Evolutionary conservation across 2,888 invertebrate species (phyloP).

Genomic region (Eilema depressum): DNA sequence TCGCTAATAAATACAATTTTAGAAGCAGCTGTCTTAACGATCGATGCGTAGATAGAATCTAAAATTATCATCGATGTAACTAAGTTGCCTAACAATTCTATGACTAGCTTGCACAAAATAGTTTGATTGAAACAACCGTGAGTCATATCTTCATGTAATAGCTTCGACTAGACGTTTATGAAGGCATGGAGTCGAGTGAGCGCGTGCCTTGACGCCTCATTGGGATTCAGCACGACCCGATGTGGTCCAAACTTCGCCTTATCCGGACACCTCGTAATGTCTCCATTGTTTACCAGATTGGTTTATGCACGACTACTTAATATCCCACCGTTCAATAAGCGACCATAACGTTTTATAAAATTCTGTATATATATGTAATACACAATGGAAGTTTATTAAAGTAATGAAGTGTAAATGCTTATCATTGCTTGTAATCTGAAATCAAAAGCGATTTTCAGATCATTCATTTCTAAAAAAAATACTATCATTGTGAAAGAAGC

Average conservation of each 20-base stretch:
- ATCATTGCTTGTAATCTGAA: constrained; percentile 10
- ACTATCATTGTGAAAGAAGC: constrained; percentile 51
- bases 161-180: constrained; percentile 66
- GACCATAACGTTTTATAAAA: constrained; percentile 20
- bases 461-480: constrained; percentile 48
- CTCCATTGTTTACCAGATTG: constrained; percentile 80
- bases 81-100: constrained; percentile 25
- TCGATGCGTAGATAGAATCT: constrained; percentile 22
- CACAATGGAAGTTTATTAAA: not conserved
- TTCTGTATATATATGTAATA: not conserved
- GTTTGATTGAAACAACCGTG: constrained; percentile 64
- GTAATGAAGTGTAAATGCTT: constrained; percentile 8
- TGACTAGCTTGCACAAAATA: constrained; percentile 60
- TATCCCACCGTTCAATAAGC: constrained; percentile 46
- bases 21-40: constrained; percentile 19
- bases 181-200: constrained; percentile 40
- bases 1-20: constrained; percentile 25
- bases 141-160: constrained; percentile 68
- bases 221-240: constrained; percentile 78
- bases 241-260: constrained; percentile 76
- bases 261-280: constrained; percentile 80
- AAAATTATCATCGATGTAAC: constrained; percentile 20
- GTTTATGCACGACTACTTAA: constrained; percentile 68
- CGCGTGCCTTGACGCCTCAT: constrained; percentile 68
- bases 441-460: constrained; percentile 32